Evolutionary conservation across 2,113 vertebrate genomes (phyloP).

Genomic region (Anhinga rufa): DNA sequence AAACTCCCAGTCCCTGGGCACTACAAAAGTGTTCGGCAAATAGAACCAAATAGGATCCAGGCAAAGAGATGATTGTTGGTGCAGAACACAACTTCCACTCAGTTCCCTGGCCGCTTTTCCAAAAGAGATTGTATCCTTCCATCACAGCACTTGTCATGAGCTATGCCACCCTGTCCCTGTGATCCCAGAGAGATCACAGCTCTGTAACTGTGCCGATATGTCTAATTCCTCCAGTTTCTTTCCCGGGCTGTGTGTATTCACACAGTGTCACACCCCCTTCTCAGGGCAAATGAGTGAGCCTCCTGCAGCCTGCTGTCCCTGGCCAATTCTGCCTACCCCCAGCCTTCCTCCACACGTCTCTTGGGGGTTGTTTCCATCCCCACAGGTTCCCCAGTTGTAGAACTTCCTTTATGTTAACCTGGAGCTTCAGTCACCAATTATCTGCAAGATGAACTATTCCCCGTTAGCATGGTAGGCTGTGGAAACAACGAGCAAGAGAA

Average conservation of each 20-base stretch:
- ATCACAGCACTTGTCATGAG: not conserved
- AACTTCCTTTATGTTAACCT: not conserved
- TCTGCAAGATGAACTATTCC: not conserved
- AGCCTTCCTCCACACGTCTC: not conserved
- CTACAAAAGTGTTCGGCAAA: not conserved
- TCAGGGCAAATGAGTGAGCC: fast-evolving
- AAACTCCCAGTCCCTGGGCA: not conserved
- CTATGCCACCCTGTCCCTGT: not conserved
- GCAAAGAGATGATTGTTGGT: not conserved
- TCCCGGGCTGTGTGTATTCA: not conserved
- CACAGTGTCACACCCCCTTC: not conserved
- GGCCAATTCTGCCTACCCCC: not conserved
- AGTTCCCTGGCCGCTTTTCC: not conserved
- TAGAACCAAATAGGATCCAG: not conserved
- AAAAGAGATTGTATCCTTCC: not conserved
- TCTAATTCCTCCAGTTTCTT: not conserved
- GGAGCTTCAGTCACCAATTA: not conserved
- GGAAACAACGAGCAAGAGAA: not conserved
- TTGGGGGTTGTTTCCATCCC: not conserved
- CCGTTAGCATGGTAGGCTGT: not conserved
- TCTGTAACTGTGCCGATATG: not conserved
- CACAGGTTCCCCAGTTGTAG: not conserved
- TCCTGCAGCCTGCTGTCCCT: not conserved
- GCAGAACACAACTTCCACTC: not conserved
- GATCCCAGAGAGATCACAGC: not conserved